These are phyloP conservation scores for Eurystomus glaucurus DNA, from an alignment of 2,797 vertebrate species.

Conservation along the genomic window DNA sequence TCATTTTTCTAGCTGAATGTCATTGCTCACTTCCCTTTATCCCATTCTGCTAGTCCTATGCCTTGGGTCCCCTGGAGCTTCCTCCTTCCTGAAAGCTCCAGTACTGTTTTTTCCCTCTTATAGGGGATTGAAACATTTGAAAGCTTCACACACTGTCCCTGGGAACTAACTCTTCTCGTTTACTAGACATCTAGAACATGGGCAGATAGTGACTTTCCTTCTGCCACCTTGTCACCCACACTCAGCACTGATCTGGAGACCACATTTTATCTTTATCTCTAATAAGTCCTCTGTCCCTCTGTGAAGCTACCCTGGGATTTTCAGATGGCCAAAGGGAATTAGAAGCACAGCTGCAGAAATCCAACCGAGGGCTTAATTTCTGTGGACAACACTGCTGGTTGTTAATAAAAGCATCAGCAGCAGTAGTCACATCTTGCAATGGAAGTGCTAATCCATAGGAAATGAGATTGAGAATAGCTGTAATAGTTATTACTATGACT, in stretches of 20 bases:
- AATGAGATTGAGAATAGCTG: background rate
- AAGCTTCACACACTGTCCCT: background rate
- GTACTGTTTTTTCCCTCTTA: background rate
- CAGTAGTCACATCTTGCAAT: background rate
- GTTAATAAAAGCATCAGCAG: slow-evolving; percentile 19
- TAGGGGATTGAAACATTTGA: background rate
- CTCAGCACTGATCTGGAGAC: background rate
- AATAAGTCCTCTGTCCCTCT: background rate
- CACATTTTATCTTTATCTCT: background rate
- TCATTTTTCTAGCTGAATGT: background rate
- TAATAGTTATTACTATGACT: slow-evolving; percentile 35
- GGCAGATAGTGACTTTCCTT: background rate
- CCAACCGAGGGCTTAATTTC: background rate
- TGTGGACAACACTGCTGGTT: background rate
- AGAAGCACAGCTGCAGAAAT: background rate
- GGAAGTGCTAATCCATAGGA: slow-evolving; percentile 23
- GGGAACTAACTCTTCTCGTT: background rate
- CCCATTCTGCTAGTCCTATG: background rate
- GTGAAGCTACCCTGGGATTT: background rate
- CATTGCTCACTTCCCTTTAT: background rate
- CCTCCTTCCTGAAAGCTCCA: background rate
- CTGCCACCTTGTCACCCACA: background rate
- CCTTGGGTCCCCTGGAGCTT: background rate
- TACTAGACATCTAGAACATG: background rate
- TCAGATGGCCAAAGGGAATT: background rate